Base-by-base conservation (phyloP, 2,797 vertebrate species). In the Sardinella longiceps region DNA sequence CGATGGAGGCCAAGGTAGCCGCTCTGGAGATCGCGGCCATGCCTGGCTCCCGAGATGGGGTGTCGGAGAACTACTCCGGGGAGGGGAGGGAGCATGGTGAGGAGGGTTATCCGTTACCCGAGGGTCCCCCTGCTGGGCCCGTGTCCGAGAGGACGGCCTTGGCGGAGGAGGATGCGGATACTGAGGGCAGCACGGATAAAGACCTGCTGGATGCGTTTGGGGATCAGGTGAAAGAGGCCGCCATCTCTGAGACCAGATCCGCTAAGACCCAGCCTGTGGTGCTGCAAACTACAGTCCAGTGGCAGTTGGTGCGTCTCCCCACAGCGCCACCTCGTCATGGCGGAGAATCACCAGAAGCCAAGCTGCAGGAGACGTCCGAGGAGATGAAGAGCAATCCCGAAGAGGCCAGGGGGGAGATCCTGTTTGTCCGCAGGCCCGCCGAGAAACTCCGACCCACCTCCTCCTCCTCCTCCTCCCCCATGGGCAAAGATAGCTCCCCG, bases 31-130 rank as follows among this genome's bases (percentile, higher is more conserved):
- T 95, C 70, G 95, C 94, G 90, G 93, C 93, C 25, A 85, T 95
- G 50, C 93, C 94, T 6, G 85, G 88, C 3, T 92, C 89, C 0
- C 87, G 88, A 80, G 95, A 95, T 80, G 91, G 89, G 89, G 15
- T 37, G 33, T 90, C 85, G 0, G 95, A 96, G 82, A 94, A 95
- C 88, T 96, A 93, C 83, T 96, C 96, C 0, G 96, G 96, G 2
- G 95, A 95, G 81, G 95, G 94, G 5, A 94, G 88, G n/a, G 93
- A 95, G 81, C 90, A 90, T 56, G 92, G 93, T 0, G 88, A 88
- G 50, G 92, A 92, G 12, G 66, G 46, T 66, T 85, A 86, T 56
- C 51, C 82, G 10, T 51, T 86, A 81, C 84, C 86, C 7, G 51
- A 88, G 81, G 83, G 83, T 30, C 18, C 83, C 46, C 14, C 60